Conservation (phyloP, 2,888 invertebrate genomes). For the Halictus ligatus region DNA sequence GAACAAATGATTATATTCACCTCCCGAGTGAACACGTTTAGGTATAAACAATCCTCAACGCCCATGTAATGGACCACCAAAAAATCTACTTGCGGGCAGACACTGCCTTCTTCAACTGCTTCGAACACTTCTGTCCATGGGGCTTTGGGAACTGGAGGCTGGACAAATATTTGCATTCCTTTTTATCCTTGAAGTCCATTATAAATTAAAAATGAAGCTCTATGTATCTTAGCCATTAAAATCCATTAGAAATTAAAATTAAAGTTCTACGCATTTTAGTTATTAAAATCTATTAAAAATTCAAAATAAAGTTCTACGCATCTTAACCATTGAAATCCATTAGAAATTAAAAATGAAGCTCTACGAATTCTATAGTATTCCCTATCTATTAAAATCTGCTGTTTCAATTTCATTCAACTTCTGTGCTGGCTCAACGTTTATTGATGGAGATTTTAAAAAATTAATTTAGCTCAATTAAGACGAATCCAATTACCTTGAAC, state of each 20-base stretch:
- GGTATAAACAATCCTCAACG: constrained; percentile 22
- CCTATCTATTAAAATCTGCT: neutral
- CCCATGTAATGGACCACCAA: neutral
- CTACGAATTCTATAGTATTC: neutral
- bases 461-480: neutral
- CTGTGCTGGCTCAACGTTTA: too few relatives aligned
- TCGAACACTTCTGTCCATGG: neutral
- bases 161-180: neutral
- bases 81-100: neutral
- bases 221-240: neutral
- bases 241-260: too few relatives aligned
- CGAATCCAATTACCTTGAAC: constrained; percentile 20
- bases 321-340: too few relatives aligned
- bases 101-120: constrained; percentile 11
- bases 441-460: neutral
- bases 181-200: neutral
- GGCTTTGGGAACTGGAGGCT: neutral
- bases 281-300: too few relatives aligned
- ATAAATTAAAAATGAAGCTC: neutral
- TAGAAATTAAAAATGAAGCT: neutral
- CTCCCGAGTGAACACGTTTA: constrained; percentile 26
- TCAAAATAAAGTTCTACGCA: neutral
- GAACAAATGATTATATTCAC: neutral
- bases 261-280: neutral
- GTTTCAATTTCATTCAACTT: too few relatives aligned